A percentile compares a stretch with the other conserved stretches of the same genome.
These are phyloP conservation scores for Halesus radiatus DNA, from an alignment of 1,140 invertebrate genomes.

Conservation along the genomic window DNA sequence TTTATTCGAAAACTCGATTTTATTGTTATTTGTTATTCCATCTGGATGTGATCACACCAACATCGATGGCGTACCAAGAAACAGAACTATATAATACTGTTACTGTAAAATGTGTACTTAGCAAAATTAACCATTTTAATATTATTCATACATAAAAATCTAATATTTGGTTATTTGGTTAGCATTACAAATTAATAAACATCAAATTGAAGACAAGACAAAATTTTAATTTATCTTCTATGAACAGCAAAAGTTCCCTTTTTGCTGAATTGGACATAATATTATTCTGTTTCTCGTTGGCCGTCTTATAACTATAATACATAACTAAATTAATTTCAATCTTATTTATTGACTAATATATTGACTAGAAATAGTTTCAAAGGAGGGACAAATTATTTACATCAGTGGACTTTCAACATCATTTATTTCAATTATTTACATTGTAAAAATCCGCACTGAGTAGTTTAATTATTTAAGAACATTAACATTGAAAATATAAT, in stretches of 20 bases:
- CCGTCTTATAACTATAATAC: neutral
- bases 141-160: too few relatives aligned
- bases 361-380: constrained; percentile 52
- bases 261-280: too few relatives aligned
- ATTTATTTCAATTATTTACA: constrained; percentile 5
- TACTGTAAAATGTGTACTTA: neutral
- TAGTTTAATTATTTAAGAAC: too few relatives aligned
- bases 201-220: neutral
- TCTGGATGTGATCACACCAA: constrained; percentile 55
- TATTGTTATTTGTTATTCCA: constrained; percentile 51
- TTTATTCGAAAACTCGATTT: constrained; percentile 56
- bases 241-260: too few relatives aligned
- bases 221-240: neutral
- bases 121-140: neutral
- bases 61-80: constrained; percentile 42
- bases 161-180: too few relatives aligned
- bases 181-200: too few relatives aligned
- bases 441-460: neutral
- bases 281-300: constrained; percentile 1
- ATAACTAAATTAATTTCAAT: constrained; percentile 4
- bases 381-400: constrained; percentile 55
- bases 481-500: too few relatives aligned
- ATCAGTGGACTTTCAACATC: constrained; percentile 42
- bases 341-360: constrained; percentile 40
- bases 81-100: constrained; percentile 15